Base-by-base conservation (phyloP, 2,797 vertebrate species). In the Scolopax rusticola region DNA sequence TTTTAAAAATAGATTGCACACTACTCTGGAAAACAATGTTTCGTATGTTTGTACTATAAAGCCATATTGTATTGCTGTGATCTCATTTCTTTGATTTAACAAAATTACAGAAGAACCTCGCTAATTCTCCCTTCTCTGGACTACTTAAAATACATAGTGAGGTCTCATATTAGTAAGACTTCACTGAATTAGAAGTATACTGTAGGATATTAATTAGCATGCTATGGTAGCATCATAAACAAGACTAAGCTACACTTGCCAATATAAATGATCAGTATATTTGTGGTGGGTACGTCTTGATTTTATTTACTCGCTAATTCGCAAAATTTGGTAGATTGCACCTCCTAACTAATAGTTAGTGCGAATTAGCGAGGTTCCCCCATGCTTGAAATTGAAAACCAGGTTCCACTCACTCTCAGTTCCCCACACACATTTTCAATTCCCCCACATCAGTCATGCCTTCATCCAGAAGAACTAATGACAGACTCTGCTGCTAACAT, bases 291-390 rank as follows among this genome's bases (percentile, higher is more conserved):
- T 84, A 90, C 12, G 30, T 67, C 91, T 94, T 84, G 24, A 65
- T 83, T 91, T 94, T 47, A 54, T 68, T 93, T 82, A 97, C 97
- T 97, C 97, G 97, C 97, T 97, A 97, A 97, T 97, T 97, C 97
- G 96, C 97, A 97, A 30, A 96, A 97, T 97, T 96, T 91, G 95
- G 89, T 89, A 82, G 61, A 81, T 67, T 82, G 69, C 80, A 86
- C 92, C 93, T 96, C 40, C 82, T 93, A 69, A 84, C 86, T 90
- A 90, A 69, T 14, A 78, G 36, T 95, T 95, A 96, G 94, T 80
- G 97, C 97, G 97, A 97, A 97, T 97, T 97, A 97, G 97, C 97
- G 97, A 97, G 97, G 97, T 97, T 97, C 97, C 97, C 96, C 97
- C 92, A 84, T 96, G 92, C 91, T 89, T 95, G 54, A 96, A 88